Base-by-base conservation (phyloP, 2,797 vertebrate genomes). In the Falco columbarius region DNA sequence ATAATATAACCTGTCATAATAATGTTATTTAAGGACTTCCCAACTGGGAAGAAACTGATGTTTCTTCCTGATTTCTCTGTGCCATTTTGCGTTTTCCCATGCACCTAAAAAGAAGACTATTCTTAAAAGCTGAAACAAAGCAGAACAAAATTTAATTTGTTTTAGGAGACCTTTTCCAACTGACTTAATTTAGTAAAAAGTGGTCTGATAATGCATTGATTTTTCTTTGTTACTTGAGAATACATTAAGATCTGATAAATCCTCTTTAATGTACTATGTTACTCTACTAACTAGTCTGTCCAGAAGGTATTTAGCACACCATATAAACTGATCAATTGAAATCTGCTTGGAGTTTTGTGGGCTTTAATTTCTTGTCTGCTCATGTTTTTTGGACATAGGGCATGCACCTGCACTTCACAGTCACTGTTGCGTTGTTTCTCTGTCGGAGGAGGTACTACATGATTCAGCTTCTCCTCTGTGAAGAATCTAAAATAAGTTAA, bases 391-490 rank as follows among this genome's bases (percentile, higher is more conserved):
- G 70, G 58, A 27, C 46, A 24, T 24, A 4, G 46, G 32, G 24
- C 49, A 23, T 10, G 49, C 46, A 72, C 70, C 90, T 90, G 74
- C 9, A 3, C 81, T 71, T 67, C 27, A 30, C 36, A 83, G 90
- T 94, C 88, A 86, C 68, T 65, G 15, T 23, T 63, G 42, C 74
- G 86, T 54, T 81, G 19, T 91, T 93, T 29, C 51, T 76, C 30
- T 40, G 38, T 5, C 32, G 77, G 68, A 63, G 59, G 47, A 85
- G 46, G 40, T 17, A 2, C 74, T 73, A 8, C 3, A 0, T 93
- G 86, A 93, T 94, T 96, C 93, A 93, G 3, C 47, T 68, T 86
- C 83, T 95, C 63, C 74, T 77, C 70, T 40, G 10, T 32, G 63
- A 76, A 67, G 84, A 87, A 76, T 77, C 91, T 56, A 38, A 92